Evolutionary conservation across 2,888 invertebrate genomes (phyloP), one percentile per base, ranked within the genome.

Genomic region (Molanna angustata): DNA sequence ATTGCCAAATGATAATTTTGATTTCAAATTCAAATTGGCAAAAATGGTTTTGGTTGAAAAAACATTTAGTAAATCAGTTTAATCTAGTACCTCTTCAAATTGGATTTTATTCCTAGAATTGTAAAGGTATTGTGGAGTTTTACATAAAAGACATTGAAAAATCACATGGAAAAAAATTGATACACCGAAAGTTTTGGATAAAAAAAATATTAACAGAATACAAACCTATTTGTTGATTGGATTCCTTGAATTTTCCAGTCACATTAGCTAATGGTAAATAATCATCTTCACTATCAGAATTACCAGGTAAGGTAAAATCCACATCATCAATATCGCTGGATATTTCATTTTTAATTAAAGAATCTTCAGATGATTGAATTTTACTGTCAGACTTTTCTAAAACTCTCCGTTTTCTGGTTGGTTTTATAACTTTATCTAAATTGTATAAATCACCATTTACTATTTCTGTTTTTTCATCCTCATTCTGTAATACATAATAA

Each of bases 221-320:
- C n/a, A n/a, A n/a, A n/a, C n/a, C n/a, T n/a, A n/a, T n/a, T n/a
- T n/a, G n/a, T n/a, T n/a, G n/a, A n/a, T n/a, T n/a, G n/a, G n/a
- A n/a, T n/a, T n/a, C n/a, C n/a, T n/a, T n/a, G n/a, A 35, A 13
- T 35, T 50, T 56, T 56, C 59, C 59, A 39, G 59, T 51, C 19
- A 59, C 56, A 47, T n/a, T 56, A n/a, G 59, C 48, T 18, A 59
- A 46, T 22, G 59, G 59, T 42, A 59, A 32, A 49, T 58, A 47
- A 35, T 59, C 56, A 22, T 59, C 59, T 31, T 59, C 59, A 48
- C 56, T 59, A 31, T 45, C 22, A n/a, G 54, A 47, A 20, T 58
- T 27, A 20, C 49, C 32, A 21, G 41, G 41, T n/a, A n/a, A n/a
- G n/a, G n/a, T n/a, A n/a, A n/a, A n/a, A n/a, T 22, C 33, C 45